phyloP scores from a whole-genome alignment of 1,140 invertebrate genomes.

The Drosophila murphyi region DNA sequence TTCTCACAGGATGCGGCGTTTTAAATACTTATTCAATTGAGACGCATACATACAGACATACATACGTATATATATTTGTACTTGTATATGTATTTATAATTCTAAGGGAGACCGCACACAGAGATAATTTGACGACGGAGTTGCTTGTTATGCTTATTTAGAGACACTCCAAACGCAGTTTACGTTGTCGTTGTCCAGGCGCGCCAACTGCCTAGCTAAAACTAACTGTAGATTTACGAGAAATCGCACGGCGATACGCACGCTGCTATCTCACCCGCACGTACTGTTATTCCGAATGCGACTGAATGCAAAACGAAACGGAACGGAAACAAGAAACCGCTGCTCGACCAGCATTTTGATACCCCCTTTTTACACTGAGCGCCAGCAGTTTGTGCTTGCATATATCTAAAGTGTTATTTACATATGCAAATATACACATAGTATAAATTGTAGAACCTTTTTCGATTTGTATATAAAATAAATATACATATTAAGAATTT shows the following conservation, averaged over 20 bases:
- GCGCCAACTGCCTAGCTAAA: conserved; percentile 47
- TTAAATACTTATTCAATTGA: conserved; percentile 33
- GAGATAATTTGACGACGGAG: conserved; percentile 17
- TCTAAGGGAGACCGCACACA: neutral
- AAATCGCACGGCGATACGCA: conserved; percentile 4
- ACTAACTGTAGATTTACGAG: conserved; percentile 67
- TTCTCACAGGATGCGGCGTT: conserved; percentile 74
- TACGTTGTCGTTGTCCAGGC: conserved; percentile 51
- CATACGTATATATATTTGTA: neutral
- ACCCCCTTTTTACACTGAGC: conserved; percentile 49
- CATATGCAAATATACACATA: neutral
- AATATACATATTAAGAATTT: neutral
- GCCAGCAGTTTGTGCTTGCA: conserved; percentile 13
- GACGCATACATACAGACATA: conserved; percentile 14
- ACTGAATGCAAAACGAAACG: conserved; percentile 42
- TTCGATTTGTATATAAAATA: neutral
- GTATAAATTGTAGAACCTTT: neutral
- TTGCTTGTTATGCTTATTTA: conserved; percentile 56
- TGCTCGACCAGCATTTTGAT: conserved; percentile 38
- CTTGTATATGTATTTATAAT: neutral
- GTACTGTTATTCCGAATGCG: conserved; percentile 48
- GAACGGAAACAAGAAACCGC: conserved; percentile 60
- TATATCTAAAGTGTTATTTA: neutral
- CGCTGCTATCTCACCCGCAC: conserved; percentile 41
- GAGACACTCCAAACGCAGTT: conserved; percentile 40